Conservation (phyloP, 1,140 invertebrate species). For the Adoxophyes honmai region DNA sequence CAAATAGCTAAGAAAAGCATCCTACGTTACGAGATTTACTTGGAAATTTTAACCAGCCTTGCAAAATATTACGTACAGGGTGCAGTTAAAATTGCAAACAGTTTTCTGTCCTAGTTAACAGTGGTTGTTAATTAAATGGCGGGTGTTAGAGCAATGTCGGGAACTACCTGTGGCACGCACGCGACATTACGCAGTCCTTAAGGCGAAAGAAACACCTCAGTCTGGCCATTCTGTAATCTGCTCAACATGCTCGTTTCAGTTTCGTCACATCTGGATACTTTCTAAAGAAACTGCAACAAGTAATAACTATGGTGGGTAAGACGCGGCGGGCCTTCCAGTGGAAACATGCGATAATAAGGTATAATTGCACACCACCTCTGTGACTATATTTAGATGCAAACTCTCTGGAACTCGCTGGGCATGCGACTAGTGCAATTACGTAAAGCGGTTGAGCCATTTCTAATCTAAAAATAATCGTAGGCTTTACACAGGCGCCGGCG, state of each 20-base stretch:
- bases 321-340: conserved; percentile 60
- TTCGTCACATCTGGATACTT: conserved; percentile 70
- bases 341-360: conserved; percentile 75
- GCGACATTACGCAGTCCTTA: conserved; percentile 54
- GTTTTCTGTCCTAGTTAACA: conserved; percentile 41
- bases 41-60: conserved; percentile 4
- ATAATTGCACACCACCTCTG: conserved; percentile 70
- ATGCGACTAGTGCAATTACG: conserved; percentile 73
- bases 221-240: conserved; percentile 49
- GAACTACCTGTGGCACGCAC: conserved; percentile 54
- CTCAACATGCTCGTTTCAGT: conserved; percentile 52
- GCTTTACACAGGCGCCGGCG: conserved; percentile 65
- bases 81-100: conserved; percentile 24
- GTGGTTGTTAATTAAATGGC: conserved; percentile 24
- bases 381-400: conserved; percentile 72
- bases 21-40: neutral
- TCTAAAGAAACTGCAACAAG: conserved; percentile 68
- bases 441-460: conserved; percentile 76
- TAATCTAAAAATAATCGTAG: conserved; percentile 77
- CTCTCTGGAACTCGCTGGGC: conserved; percentile 66
- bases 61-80: conserved; percentile 1
- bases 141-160: conserved; percentile 20
- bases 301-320: conserved; percentile 53
- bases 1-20: neutral
- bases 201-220: conserved; percentile 47